A percentile compares a stretch with the other conserved stretches of the same genome.
Conservation (phyloP, 1,140 invertebrate species). For the Drosophila melanogaster region DNA sequence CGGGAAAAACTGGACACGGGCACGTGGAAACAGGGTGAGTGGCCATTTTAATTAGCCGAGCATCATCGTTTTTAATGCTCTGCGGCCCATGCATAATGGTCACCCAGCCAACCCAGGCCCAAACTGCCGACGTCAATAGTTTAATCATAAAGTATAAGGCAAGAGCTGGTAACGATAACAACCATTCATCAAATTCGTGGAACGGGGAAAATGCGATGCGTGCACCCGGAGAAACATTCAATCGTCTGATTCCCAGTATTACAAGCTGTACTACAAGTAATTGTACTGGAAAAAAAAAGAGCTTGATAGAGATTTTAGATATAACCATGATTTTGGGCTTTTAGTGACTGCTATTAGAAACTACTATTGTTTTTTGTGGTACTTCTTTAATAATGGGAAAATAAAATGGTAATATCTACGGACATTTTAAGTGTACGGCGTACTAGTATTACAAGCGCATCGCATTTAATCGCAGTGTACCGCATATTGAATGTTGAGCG, state of each 20-base stretch:
- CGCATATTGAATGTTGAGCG: not conserved
- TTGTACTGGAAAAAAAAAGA: not conserved
- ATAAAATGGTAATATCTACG: too few relatives aligned
- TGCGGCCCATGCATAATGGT: slow-evolving; percentile 62
- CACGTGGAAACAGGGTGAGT: slow-evolving; percentile 11
- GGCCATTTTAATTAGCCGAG: slow-evolving; percentile 72
- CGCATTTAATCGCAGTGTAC: slow-evolving; percentile 19
- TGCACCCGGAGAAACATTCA: slow-evolving; percentile 23
- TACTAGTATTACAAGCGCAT: too few relatives aligned
- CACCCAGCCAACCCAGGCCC: slow-evolving; percentile 30
- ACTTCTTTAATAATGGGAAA: too few relatives aligned
- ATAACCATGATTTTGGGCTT: too few relatives aligned
- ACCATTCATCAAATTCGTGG: slow-evolving; percentile 49
- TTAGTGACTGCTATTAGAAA: too few relatives aligned
- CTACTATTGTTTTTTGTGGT: too few relatives aligned
- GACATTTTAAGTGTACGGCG: too few relatives aligned
- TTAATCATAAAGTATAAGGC: slow-evolving; percentile 75
- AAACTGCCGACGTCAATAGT: slow-evolving; percentile 63
- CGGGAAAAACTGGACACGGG: slow-evolving; percentile 14
- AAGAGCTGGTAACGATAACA: slow-evolving; percentile 70
- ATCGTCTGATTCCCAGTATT: not conserved
- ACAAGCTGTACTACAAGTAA: not conserved
- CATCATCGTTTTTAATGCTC: slow-evolving; percentile 56
- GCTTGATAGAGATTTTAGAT: too few relatives aligned
- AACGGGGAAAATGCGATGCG: slow-evolving; percentile 2